Evolutionary conservation across 2,888 invertebrate species (phyloP).

Genomic region (Cryptocheilus praepositus): DNA sequence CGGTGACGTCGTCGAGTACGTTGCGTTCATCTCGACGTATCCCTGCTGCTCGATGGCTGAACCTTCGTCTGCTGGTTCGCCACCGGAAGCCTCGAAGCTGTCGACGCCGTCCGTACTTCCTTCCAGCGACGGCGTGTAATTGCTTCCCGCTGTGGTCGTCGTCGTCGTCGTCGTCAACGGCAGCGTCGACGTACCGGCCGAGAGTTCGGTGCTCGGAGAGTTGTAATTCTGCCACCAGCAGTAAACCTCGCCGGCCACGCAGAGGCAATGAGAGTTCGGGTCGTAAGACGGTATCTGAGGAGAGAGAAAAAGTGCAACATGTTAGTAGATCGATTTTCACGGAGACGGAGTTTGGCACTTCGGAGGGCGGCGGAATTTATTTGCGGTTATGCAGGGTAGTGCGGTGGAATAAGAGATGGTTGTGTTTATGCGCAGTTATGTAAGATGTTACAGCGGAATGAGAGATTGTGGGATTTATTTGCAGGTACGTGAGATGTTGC

Average conservation of each 20-base stretch:
- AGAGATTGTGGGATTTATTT: too few relatives aligned
- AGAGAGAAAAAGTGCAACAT: constrained; percentile 1
- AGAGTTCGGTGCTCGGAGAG: constrained; percentile 41
- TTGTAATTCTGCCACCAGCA: constrained; percentile 70
- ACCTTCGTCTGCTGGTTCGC: constrained; percentile 41
- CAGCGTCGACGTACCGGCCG: constrained; percentile 40
- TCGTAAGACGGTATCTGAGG: constrained; percentile 67
- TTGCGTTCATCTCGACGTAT: constrained; percentile 48
- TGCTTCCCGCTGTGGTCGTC: constrained; percentile 42
- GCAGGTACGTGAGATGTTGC: too few relatives aligned
- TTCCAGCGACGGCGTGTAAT: constrained; percentile 49
- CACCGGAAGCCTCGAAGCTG: constrained; percentile 45
- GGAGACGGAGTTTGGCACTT: too few relatives aligned
- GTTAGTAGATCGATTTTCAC: too few relatives aligned
- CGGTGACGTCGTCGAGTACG: constrained; percentile 45
- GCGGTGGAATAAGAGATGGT: too few relatives aligned
- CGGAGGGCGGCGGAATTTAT: too few relatives aligned
- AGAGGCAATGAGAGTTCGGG: constrained; percentile 68
- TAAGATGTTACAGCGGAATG: too few relatives aligned
- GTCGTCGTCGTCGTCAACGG: constrained; percentile 20
- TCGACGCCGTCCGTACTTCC: constrained; percentile 51
- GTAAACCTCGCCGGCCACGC: constrained; percentile 70
- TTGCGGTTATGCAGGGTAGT: too few relatives aligned
- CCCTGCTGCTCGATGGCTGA: constrained; percentile 44
- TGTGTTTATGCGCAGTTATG: too few relatives aligned